Base-by-base conservation (phyloP, 2,888 invertebrate genomes). In the Cryptus viduatorius region DNA sequence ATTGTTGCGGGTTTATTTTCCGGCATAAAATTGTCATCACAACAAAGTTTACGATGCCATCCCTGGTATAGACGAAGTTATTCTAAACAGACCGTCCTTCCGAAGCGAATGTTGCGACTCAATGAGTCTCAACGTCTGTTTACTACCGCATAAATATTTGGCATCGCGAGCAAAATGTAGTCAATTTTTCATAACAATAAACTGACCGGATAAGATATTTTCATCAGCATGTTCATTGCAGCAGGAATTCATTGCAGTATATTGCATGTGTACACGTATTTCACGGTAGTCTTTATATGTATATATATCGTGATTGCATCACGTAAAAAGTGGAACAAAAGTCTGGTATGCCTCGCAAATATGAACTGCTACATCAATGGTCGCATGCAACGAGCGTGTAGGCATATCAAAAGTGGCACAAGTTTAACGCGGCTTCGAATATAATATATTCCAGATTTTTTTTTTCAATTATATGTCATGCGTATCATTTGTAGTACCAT, bases 281-380 rank as follows among this genome's bases (percentile, higher is more conserved):
- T 64, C 69, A 69, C 46, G 37, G 75, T 24, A 44, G 48, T 68
- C 44, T 16, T 24, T 24, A 69, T 59, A 69, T 73, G 19, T 53
- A 19, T 53, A 12, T 53, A 53, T 16, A 19, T 19, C 46, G 61
- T 5, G 56, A 83, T 80, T 80, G 76, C 83, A 77, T 83, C 83
- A 83, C 50, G 59, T 42, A 31, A 48, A 77, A 83, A 83, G 83
- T 83, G 71, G 80, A 44, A 80, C 83, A 79, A 61, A 75, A 79
- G 72, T 80, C 59, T 37, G 42, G 71, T 50, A 69, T 61, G 61
- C 10, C 61, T 48, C 67, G 46, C 8, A 42, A 72, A 67, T 69
- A 71, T 56, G 68, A 44, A 59, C 29, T 4, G 67, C 29, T 4
- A 42, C 31, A 75, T 42, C 12, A 19, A 24, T 24, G 42, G 31